Percentiles rank a stretch among this genome's conserved stretches.
These are phyloP conservation scores for Hyppa rectilinea DNA, from an alignment of 2,888 invertebrate genomes.

Conservation along the genomic window DNA sequence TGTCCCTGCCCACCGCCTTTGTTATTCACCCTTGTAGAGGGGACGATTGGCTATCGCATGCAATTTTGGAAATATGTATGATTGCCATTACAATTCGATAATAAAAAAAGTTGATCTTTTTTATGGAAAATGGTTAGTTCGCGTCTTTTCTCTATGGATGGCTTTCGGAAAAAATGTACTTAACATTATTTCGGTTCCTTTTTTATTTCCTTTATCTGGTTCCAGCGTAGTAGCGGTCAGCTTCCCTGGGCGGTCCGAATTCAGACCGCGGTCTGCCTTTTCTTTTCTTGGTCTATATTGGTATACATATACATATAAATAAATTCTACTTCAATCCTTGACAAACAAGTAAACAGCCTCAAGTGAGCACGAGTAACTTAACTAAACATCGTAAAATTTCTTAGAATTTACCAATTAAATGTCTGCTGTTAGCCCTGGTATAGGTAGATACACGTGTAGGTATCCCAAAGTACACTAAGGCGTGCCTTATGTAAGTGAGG, in stretches of 20 bases:
- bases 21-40: constrained; percentile 66
- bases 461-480: neutral
- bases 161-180: no score
- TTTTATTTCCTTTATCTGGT: no score
- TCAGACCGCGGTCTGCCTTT: no score
- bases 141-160: neutral
- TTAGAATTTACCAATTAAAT: constrained; percentile 13
- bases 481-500: neutral
- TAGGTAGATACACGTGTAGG: constrained; percentile 19
- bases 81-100: constrained; percentile 27
- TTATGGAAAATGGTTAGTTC: neutral
- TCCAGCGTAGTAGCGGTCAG: no score
- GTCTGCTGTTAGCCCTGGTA: neutral
- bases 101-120: neutral
- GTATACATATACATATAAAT: constrained; percentile 1
- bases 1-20: constrained; percentile 74
- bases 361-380: constrained; percentile 36
- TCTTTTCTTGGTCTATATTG: no score
- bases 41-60: constrained; percentile 69
- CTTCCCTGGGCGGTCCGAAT: no score
- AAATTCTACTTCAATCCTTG: constrained; percentile 6
- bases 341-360: constrained; percentile 18
- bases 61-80: constrained; percentile 60
- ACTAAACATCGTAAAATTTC: constrained; percentile 30
- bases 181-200: no score